Evolutionary conservation across 2,888 invertebrate genomes (phyloP).

Genomic region (Oscheius sp.): DNA sequence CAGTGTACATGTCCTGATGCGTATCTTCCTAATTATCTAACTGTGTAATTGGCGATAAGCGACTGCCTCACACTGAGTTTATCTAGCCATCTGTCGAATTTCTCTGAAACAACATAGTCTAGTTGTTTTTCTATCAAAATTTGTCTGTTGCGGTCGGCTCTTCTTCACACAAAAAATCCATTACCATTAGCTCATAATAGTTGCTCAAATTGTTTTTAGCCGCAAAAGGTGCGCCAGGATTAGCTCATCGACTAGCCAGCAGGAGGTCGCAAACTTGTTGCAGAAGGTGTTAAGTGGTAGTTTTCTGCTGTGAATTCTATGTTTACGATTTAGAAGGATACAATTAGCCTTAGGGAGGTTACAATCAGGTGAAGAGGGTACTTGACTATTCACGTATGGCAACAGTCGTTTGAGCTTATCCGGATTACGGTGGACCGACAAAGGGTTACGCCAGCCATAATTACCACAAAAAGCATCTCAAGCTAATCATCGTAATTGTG

Average conservation of each 20-base stretch:
- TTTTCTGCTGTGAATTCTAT: neutral
- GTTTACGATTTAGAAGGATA: neutral
- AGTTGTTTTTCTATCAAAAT: neutral
- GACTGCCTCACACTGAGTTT: conserved; percentile 13
- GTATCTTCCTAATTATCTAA: conserved; percentile 21
- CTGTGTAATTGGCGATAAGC: conserved; percentile 17
- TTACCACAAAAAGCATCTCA: neutral
- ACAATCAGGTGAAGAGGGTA: neutral
- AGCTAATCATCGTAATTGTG: neutral
- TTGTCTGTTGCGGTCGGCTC: conserved; percentile 18
- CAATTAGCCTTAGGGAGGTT: neutral
- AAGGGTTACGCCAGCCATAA: conserved; percentile 12
- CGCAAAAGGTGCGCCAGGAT: conserved; percentile 11
- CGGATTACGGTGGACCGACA: conserved; percentile 24
- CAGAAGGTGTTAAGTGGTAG: conserved; percentile 5
- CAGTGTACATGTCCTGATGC: conserved; percentile 17
- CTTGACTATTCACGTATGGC: conserved; percentile 24
- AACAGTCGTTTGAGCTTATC: conserved; percentile 22
- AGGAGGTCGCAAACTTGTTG: conserved; percentile 5
- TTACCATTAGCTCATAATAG: conserved; percentile 16
- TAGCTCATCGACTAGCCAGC: conserved; percentile 17
- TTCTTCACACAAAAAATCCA: conserved; percentile 9
- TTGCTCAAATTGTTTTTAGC: conserved; percentile 20
- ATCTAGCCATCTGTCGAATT: conserved; percentile 3
- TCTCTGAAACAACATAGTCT: neutral